Percentiles rank a stretch among this genome's conserved stretches.
Evolutionary conservation across 2,888 invertebrate species (phyloP).

Genomic region (Nyleta sp.): DNA sequence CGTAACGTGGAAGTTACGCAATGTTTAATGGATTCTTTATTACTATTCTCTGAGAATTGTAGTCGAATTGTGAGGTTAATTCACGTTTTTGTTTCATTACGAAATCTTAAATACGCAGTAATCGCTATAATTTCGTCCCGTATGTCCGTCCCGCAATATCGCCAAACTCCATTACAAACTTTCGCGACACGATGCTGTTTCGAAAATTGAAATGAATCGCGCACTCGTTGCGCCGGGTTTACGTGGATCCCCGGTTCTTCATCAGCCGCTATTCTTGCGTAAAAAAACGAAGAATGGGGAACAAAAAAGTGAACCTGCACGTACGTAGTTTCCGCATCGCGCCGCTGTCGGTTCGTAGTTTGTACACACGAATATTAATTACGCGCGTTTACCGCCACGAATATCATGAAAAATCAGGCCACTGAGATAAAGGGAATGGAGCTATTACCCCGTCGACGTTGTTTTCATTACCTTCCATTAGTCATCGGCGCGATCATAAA

Average conservation of each 20-base stretch:
- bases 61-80: too few species aligned
- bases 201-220: slow-evolving; percentile 70
- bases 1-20: too few species aligned
- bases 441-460: slow-evolving; percentile 30
- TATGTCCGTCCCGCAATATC: slow-evolving; percentile 53
- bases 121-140: slow-evolving; percentile 2
- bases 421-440: slow-evolving; percentile 29
- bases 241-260: slow-evolving; percentile 44
- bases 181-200: slow-evolving; percentile 60
- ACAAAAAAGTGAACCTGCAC: slow-evolving; percentile 3
- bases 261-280: slow-evolving; percentile 41
- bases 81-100: background rate
- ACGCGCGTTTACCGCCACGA: slow-evolving; percentile 40
- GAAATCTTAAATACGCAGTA: background rate
- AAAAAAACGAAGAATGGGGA: slow-evolving; percentile 12
- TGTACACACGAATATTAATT: slow-evolving; percentile 48
- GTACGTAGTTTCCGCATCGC: slow-evolving; percentile 12
- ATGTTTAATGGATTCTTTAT: too few species aligned
- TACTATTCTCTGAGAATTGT: too few species aligned
- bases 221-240: slow-evolving; percentile 52
- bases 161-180: slow-evolving; percentile 69
- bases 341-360: slow-evolving; percentile 20
- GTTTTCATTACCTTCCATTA: slow-evolving; percentile 46
- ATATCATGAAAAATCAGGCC: slow-evolving; percentile 45
- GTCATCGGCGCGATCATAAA: slow-evolving; percentile 31